phyloP scores from a whole-genome alignment of 2,797 vertebrate species.

The Zalophus californianus region DNA sequence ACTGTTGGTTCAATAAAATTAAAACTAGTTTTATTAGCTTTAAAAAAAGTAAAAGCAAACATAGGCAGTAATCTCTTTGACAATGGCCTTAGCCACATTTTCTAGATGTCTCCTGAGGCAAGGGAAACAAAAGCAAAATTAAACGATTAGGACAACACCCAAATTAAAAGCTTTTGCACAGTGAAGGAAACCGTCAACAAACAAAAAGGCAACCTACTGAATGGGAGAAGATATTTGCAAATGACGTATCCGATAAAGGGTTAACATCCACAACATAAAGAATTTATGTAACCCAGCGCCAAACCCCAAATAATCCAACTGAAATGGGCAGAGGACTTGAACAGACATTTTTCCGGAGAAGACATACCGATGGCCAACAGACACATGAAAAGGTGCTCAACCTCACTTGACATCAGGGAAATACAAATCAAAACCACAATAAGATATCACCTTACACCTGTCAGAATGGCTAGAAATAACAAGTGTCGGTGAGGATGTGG shows the following conservation, averaged over 20 bases:
- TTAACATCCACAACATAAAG: not conserved
- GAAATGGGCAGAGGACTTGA: not conserved
- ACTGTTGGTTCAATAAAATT: not conserved
- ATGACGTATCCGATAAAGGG: not conserved
- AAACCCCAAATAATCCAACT: not conserved
- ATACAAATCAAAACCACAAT: not conserved
- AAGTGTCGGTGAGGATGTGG: not conserved
- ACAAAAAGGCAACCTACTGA: not conserved
- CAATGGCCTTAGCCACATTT: not conserved
- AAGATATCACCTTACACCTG: not conserved
- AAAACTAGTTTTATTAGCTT: not conserved
- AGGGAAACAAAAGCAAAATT: not conserved
- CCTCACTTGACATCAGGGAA: not conserved
- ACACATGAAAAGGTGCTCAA: not conserved
- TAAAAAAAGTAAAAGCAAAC: not conserved
- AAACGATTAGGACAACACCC: not conserved
- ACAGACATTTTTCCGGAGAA: not conserved
- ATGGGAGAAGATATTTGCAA: not conserved
- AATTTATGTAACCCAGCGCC: too few species aligned
- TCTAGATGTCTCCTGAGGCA: not conserved
- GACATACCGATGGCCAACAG: not conserved
- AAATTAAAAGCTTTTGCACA: not conserved
- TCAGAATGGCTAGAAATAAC: not conserved
- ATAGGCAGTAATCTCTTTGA: not conserved
- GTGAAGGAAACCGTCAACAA: not conserved